Conservation (phyloP, 2,888 invertebrate genomes). For the Ectemnius cavifrons region DNA sequence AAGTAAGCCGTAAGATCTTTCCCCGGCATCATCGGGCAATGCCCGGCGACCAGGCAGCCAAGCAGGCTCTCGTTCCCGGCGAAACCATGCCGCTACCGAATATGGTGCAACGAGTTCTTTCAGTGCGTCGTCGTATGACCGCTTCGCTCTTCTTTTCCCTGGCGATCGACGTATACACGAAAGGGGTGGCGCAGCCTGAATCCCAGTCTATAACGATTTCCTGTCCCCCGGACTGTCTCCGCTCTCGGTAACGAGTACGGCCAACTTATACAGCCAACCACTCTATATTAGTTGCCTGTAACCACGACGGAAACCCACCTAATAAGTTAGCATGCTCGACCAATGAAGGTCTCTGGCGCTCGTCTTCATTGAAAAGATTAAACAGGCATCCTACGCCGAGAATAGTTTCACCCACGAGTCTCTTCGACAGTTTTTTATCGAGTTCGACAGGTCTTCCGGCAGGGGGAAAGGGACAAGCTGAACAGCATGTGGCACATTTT, state of each 20-base stretch:
- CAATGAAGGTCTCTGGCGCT: too few relatives aligned
- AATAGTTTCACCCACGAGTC: too few relatives aligned
- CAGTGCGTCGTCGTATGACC: conserved; percentile 23
- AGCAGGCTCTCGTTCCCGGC: conserved; percentile 45
- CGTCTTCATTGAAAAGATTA: too few relatives aligned
- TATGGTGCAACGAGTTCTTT: conserved; percentile 64
- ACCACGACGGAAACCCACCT: too few relatives aligned
- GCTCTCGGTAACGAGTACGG: not conserved
- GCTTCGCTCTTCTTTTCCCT: conserved; percentile 38
- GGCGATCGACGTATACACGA: conserved; percentile 17
- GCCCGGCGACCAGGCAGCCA: conserved; percentile 16
- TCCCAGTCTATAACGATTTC: conserved; percentile 30
- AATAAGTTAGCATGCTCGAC: too few relatives aligned
- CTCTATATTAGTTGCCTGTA: not conserved
- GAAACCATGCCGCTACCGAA: conserved; percentile 62
- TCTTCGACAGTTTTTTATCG: too few relatives aligned
- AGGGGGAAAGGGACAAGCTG: too few relatives aligned
- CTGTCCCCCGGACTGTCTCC: conserved; percentile 1
- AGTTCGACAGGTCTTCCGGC: too few relatives aligned
- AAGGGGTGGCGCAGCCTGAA: conserved; percentile 3
- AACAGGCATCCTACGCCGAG: too few relatives aligned
- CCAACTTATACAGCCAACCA: conserved; percentile 1
- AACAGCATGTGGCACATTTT: too few relatives aligned
- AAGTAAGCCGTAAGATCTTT: conserved; percentile 64
- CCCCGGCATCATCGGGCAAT: conserved; percentile 39